A percentile compares a stretch with the other conserved stretches of the same genome.
These are phyloP conservation scores for Melanotaenia maccullochi DNA, from an alignment of 2,797 vertebrate species.

Conservation along the genomic window DNA sequence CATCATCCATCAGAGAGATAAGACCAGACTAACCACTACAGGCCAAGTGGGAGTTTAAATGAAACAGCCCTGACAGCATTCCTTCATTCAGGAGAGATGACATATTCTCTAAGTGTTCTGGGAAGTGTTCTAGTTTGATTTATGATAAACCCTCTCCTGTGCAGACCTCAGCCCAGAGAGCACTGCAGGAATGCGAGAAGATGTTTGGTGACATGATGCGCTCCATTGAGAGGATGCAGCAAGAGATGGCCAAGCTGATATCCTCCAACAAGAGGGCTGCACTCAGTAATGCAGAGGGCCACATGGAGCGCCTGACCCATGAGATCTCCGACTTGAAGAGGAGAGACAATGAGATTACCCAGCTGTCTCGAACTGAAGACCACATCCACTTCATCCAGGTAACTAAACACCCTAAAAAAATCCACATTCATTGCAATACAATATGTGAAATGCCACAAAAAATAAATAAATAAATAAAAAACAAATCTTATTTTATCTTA, in stretches of 20 bases:
- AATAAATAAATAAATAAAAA: neutral
- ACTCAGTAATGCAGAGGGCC: conserved; percentile 82
- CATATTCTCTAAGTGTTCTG: conserved; percentile 19
- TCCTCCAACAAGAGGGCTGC: conserved; percentile 83
- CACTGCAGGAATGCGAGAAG: conserved; percentile 86
- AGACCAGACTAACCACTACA: conserved; percentile 46
- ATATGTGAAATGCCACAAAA: neutral
- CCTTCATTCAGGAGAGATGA: conserved; percentile 40
- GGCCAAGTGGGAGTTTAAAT: conserved; percentile 15
- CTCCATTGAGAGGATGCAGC: conserved; percentile 86
- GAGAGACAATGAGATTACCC: conserved; percentile 84
- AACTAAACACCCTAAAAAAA: neutral
- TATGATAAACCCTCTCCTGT: conserved; percentile 1
- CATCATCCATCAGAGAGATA: conserved; percentile 33
- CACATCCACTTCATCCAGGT: conserved; percentile 90
- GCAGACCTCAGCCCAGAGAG: conserved; percentile 83
- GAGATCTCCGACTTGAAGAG: conserved; percentile 85
- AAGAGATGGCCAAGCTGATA: conserved; percentile 86
- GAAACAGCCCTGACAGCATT: conserved; percentile 42
- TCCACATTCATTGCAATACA: neutral
- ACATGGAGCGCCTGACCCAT: conserved; percentile 83
- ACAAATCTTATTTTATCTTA: neutral
- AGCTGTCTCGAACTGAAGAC: conserved; percentile 85
- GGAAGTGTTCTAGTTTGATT: neutral
- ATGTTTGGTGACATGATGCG: conserved; percentile 85